Evolutionary conservation across 2,113 vertebrate genomes (phyloP).

Genomic region (Rana temporaria): DNA sequence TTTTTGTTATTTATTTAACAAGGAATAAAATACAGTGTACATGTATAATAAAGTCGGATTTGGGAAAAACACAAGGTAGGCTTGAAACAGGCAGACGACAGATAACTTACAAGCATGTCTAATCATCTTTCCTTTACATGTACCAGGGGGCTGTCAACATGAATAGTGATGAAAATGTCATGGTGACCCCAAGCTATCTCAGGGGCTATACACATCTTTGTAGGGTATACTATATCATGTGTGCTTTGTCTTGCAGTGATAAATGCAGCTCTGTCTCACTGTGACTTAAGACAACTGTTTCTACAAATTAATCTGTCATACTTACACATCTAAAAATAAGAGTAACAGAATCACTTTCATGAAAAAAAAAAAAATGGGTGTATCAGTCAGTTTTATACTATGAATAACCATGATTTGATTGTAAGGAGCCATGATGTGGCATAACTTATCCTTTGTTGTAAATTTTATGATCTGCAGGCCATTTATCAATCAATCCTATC

Average conservation of each 20-base stretch:
- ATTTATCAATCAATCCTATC: no score
- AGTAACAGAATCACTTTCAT: background rate
- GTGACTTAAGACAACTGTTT: conserved; percentile 50
- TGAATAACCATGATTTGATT: no score
- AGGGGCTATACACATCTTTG: background rate
- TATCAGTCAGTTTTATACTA: no score
- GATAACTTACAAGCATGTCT: conserved; percentile 27
- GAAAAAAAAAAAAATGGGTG: background rate
- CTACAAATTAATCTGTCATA: conserved; percentile 6
- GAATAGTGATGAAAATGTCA: conserved; percentile 49
- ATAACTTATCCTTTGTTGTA: no score
- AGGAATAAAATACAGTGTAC: background rate
- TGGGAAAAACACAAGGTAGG: background rate
- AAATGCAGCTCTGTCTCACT: conserved; percentile 1
- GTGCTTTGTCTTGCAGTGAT: conserved; percentile 33
- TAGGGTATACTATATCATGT: conserved; percentile 23
- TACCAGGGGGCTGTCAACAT: conserved; percentile 30
- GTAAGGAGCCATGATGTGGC: no score
- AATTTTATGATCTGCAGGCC: no score
- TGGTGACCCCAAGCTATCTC: conserved; percentile 40
- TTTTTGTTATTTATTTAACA: background rate
- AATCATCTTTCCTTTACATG: conserved; percentile 32
- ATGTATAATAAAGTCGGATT: no score
- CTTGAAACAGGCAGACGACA: background rate
- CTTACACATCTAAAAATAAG: conserved; percentile 3